phyloP scores from a whole-genome alignment of 2,797 vertebrate species.

The Podargus strigoides region DNA sequence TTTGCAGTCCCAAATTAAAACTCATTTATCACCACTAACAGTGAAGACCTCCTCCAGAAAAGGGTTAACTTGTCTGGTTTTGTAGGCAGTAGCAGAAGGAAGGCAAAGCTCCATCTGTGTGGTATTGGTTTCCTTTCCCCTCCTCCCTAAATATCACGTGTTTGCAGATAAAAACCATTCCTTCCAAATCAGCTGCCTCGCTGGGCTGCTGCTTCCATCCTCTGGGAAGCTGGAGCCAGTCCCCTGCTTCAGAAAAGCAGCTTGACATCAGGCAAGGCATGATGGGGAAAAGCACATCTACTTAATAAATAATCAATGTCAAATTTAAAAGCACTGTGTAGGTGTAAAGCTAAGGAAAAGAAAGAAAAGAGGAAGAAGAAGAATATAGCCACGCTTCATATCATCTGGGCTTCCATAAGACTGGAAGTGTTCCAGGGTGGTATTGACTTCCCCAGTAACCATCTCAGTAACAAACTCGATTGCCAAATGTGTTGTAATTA shows the following conservation, averaged over 20 bases:
- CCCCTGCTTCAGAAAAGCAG: neutral
- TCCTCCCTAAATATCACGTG: neutral
- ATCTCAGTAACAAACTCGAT: neutral
- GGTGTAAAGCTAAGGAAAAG: neutral
- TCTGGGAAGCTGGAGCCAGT: neutral
- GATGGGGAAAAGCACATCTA: neutral
- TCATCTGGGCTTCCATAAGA: neutral
- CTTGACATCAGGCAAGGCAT: neutral
- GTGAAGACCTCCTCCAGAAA: fast-evolving
- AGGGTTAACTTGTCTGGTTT: neutral
- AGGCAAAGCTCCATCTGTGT: neutral
- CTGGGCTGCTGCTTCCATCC: neutral
- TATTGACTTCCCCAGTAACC: neutral
- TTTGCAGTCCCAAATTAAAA: neutral
- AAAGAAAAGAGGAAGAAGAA: neutral
- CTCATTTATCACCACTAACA: neutral
- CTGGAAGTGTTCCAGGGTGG: neutral
- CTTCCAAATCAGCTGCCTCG: neutral
- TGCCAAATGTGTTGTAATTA: neutral
- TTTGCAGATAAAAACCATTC: neutral
- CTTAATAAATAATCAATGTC: neutral
- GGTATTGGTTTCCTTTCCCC: neutral
- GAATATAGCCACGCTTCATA: neutral
- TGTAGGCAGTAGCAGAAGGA: neutral
- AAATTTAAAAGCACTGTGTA: neutral